Evolutionary conservation across 1,140 invertebrate genomes (phyloP), one percentile per base, ranked within the genome.

Genomic region (Lucilia cuprina): DNA sequence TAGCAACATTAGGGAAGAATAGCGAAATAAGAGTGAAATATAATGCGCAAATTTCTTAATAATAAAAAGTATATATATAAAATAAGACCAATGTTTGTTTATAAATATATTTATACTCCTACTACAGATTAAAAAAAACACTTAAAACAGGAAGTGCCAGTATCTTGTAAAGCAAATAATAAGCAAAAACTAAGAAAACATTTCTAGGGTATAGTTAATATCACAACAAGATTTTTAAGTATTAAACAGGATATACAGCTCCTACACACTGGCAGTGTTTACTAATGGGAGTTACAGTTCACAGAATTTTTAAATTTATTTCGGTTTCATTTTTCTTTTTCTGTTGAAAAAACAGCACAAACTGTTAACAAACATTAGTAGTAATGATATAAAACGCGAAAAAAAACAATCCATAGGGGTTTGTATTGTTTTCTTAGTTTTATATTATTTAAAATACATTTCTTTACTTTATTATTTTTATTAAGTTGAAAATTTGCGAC

Each of bases 341-440:
- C 5, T n/a, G 3, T 3, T 30, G 25, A 30, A 3, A 65, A 65
- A 65, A 65, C 7, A n/a, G 14, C n/a, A 2, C 14, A 25, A 70
- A 70, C 65, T 70, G n/a, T 70, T 70, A 70, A 70, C 65, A 70
- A 70, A 25, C 65, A 70, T 70, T 70, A 70, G 65, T 70, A 70
- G 25, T 70, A 70, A 70, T 70, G 65, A 70, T 70, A 70, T 70
- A 25, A 21, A 70, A 70, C 4, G 65, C n/a, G 65, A 25, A 70
- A 70, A n/a, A 2, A 60, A 19, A 70, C 65, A 70, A 70, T 70
- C 65, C 65, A 70, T 70, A 70, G 65, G 65, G 65, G 65, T 70
- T 70, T 70, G 41, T n/a, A 25, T 70, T 10, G 7, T 70, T 7
- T 60, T 60, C 3, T n/a, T n/a, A 17, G 50, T 60, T n/a, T 60